Conservation (phyloP, 1,140 invertebrate genomes). For the Tetragonula clypearis region DNA sequence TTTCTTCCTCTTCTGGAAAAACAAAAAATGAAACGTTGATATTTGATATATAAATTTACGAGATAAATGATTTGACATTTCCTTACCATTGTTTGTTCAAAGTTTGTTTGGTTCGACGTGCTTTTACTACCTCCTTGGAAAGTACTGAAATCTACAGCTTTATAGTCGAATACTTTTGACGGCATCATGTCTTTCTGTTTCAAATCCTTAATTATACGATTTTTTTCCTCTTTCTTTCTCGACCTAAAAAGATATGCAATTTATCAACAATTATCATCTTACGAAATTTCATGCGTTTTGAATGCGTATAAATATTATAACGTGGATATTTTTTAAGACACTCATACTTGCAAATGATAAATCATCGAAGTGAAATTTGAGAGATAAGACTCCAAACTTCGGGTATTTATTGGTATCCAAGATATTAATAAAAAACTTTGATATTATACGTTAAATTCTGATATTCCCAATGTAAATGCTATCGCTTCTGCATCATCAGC, state of each 20-base stretch:
- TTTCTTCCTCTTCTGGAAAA: conserved; percentile 47
- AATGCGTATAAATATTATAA: background rate
- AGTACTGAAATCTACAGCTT: conserved; percentile 72
- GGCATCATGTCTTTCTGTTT: conserved; percentile 69
- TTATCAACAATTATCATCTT: background rate
- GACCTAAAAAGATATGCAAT: conserved; percentile 43
- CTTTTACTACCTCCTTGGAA: conserved; percentile 77
- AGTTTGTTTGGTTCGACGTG: conserved; percentile 39
- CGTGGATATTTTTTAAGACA: background rate
- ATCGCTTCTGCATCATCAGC: too few relatives aligned
- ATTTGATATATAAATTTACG: background rate
- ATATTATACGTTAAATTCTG: too few relatives aligned
- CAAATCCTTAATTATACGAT: conserved; percentile 56
- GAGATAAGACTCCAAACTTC: too few relatives aligned
- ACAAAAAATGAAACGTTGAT: background rate
- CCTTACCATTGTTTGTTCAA: conserved; percentile 65
- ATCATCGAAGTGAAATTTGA: too few relatives aligned
- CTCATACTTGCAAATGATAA: too few relatives aligned
- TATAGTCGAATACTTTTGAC: conserved; percentile 69
- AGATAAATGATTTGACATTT: background rate
- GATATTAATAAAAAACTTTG: too few relatives aligned
- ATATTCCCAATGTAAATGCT: too few relatives aligned
- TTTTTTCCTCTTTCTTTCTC: conserved; percentile 64
- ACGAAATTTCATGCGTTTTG: background rate
- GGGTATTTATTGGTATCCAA: too few relatives aligned